A percentile compares a stretch with the other conserved stretches of the same genome.
These are phyloP conservation scores for Shargacucullia verbasci DNA, from an alignment of 2,888 invertebrate species.

Conservation along the genomic window DNA sequence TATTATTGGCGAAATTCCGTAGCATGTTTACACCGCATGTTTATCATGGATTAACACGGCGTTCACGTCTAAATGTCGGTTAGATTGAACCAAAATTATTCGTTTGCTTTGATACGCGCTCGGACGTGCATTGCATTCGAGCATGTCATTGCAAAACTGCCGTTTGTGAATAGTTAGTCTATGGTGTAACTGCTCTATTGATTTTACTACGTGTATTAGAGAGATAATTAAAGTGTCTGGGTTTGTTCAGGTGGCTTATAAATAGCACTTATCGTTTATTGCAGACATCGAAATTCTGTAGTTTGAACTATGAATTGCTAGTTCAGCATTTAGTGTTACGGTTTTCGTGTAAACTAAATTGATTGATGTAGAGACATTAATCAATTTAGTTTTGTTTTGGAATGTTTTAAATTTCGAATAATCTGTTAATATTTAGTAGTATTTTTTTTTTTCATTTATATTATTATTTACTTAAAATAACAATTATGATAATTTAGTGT, in stretches of 20 bases:
- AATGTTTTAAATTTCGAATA: too few species aligned
- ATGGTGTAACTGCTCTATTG: slow-evolving; percentile 52
- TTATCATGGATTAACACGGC: slow-evolving; percentile 25
- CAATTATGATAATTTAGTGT: too few species aligned
- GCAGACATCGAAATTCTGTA: slow-evolving; percentile 3
- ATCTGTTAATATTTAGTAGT: too few species aligned
- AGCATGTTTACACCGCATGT: slow-evolving; percentile 17
- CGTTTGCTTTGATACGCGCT: slow-evolving; percentile 43
- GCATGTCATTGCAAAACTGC: slow-evolving; percentile 47
- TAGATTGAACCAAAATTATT: slow-evolving; percentile 47
- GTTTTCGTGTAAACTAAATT: too few species aligned
- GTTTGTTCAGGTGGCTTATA: slow-evolving; percentile 36
- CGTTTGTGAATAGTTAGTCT: slow-evolving; percentile 36
- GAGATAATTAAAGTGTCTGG: slow-evolving; percentile 37
- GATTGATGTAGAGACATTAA: too few species aligned
- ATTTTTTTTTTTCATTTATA: too few species aligned
- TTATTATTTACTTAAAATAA: too few species aligned
- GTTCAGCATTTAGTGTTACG: not conserved
- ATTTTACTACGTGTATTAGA: slow-evolving; percentile 46
- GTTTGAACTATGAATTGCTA: slow-evolving; percentile 7
- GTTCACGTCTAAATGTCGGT: slow-evolving; percentile 34
- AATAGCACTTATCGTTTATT: slow-evolving; percentile 16
- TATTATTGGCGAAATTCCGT: slow-evolving; percentile 9
- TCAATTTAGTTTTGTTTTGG: too few species aligned
- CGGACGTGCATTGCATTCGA: slow-evolving; percentile 38